Evolutionary conservation across 2,113 vertebrate species (phyloP).

Genomic region (Rhynchomys soricoides): DNA sequence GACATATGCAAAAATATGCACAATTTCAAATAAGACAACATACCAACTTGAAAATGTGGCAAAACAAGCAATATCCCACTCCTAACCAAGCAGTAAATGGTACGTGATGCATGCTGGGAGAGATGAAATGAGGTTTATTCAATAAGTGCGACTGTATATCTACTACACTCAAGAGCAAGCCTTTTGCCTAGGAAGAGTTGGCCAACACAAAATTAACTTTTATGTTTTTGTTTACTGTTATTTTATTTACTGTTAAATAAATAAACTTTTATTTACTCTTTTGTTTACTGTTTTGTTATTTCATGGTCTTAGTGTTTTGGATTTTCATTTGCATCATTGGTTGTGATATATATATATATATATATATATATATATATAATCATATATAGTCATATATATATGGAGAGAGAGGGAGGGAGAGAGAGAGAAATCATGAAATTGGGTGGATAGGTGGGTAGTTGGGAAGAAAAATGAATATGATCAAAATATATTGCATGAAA

Average conservation of each 20-base stretch:
- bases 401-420: too few species aligned
- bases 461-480: neutral
- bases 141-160: neutral
- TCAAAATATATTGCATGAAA: neutral
- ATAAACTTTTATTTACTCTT: too few species aligned
- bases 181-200: neutral
- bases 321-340: neutral
- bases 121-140: neutral
- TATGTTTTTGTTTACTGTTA: neutral
- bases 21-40: neutral
- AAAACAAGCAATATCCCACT: neutral
- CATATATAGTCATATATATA: too few species aligned
- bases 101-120: neutral
- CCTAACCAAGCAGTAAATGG: neutral
- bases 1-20: neutral
- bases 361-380: too few species aligned
- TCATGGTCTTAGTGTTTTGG: neutral
- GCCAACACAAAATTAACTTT: neutral
- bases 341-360: neutral
- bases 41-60: neutral
- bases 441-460: fast-evolving
- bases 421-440: neutral
- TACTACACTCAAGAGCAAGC: neutral
- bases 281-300: too few species aligned
- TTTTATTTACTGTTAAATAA: neutral